Evolutionary conservation across 1,140 invertebrate genomes (phyloP).

Genomic region (Temnothorax longispinosus): DNA sequence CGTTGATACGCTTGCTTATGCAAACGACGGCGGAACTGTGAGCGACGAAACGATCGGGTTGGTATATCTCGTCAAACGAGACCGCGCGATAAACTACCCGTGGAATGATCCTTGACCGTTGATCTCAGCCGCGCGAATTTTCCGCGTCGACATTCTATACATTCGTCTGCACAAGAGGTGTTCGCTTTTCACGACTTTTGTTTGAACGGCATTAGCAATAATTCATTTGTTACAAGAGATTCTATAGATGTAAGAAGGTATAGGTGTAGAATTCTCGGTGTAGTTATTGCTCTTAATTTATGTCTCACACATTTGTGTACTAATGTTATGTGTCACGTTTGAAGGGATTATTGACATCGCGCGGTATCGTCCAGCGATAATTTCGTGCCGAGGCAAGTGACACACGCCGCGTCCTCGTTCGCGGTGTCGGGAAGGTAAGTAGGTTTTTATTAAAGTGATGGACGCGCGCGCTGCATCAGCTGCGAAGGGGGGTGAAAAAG

Average conservation of each 20-base stretch:
- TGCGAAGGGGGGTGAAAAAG: background rate
- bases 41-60: conserved; percentile 28
- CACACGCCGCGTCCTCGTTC: conserved; percentile 56
- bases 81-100: background rate
- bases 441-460: conserved; percentile 78
- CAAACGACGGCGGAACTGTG: conserved; percentile 42
- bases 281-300: background rate
- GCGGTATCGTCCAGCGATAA: conserved; percentile 56
- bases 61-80: background rate
- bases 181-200: background rate
- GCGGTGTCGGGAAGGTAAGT: conserved; percentile 70
- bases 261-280: background rate
- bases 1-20: conserved; percentile 57
- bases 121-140: background rate
- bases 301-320: background rate
- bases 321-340: background rate
- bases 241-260: background rate
- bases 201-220: background rate
- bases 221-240: background rate
- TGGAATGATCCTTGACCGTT: background rate
- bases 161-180: too few relatives aligned
- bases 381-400: conserved; percentile 6
- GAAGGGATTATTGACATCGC: conserved; percentile 13
- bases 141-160: background rate
- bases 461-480: conserved; percentile 31